Base-by-base conservation (phyloP, 2,888 invertebrate genomes). In the Lasioglossum lativentre region DNA sequence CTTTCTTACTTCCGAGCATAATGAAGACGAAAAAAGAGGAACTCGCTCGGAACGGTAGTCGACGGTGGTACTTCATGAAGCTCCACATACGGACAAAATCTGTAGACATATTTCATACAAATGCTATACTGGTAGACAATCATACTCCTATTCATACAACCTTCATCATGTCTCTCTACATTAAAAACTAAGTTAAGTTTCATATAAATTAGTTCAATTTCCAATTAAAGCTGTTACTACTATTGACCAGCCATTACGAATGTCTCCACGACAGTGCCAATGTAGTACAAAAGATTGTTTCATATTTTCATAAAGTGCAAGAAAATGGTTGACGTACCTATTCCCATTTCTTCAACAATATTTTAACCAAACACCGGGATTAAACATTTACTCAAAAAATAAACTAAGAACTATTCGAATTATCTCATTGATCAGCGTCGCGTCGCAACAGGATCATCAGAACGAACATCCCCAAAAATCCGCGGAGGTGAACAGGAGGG, bases 21-120 rank as follows among this genome's bases (percentile, higher is more conserved):
- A 40, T 66, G 38, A 71, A 77, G 75, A 70, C 34, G 77, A 47
- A 73, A 81, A 47, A 73, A 77, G 30, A 59, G 10, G 45, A 70
- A 74, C 42, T 52, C 68, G 52, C 70, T 30, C n/a, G 30, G 5
- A 68, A 74, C 45, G 38, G 75, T 40, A 75, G 63, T 63, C 63
- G 30, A 30, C 30, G 8, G 3, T 19, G 30, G 63, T 63, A 19
- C 30, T 63, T 63, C 19, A 63, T 16, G 5, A 30, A 63, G 8
- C 30, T 63, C 6, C 19, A 16, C 63, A 5, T 30, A 16, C 12
- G n/a, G 4, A 6, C 16, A 30, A 19, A 30, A 30, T 19, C 30
- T 6, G 8, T 30, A 19, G 19, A 63, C 27, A 30, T 63, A 30
- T 16, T 63, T 16, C 14, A 30, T 16, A 6, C 30, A 30, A 5